These are phyloP conservation scores for Notiomystis cincta DNA, from an alignment of 2,113 vertebrate genomes.

Conservation along the genomic window DNA sequence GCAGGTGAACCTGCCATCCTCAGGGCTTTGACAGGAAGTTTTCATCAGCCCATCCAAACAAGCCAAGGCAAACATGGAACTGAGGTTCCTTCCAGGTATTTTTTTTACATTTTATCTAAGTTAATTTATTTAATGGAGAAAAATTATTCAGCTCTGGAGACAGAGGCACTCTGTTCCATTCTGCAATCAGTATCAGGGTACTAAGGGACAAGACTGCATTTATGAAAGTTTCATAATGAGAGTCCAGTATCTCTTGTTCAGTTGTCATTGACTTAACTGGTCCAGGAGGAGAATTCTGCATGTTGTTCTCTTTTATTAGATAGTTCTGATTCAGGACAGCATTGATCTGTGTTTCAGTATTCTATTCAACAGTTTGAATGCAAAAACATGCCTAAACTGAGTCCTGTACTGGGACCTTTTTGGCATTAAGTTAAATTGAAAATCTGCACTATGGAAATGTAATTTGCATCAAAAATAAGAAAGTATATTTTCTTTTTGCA, in stretches of 20 bases:
- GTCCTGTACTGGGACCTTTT: not conserved
- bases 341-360: not conserved
- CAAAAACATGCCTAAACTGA: not conserved
- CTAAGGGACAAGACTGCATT: not conserved
- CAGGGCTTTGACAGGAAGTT: not conserved
- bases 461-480: not conserved
- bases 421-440: not conserved
- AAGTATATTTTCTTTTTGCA: not conserved
- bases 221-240: not conserved
- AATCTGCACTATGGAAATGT: not conserved
- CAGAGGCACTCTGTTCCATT: not conserved
- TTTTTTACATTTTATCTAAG: not conserved
- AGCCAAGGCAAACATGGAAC: not conserved
- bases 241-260: not conserved
- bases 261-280: not conserved
- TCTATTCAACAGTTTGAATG: not conserved
- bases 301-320: not conserved
- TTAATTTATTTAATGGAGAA: not conserved
- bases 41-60: not conserved
- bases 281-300: not conserved
- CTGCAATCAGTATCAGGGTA: not conserved
- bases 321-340: not conserved
- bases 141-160: not conserved
- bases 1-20: not conserved
- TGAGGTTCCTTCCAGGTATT: fast-evolving